phyloP scores from a whole-genome alignment of 2,113 vertebrate genomes.

The Columba livia region DNA sequence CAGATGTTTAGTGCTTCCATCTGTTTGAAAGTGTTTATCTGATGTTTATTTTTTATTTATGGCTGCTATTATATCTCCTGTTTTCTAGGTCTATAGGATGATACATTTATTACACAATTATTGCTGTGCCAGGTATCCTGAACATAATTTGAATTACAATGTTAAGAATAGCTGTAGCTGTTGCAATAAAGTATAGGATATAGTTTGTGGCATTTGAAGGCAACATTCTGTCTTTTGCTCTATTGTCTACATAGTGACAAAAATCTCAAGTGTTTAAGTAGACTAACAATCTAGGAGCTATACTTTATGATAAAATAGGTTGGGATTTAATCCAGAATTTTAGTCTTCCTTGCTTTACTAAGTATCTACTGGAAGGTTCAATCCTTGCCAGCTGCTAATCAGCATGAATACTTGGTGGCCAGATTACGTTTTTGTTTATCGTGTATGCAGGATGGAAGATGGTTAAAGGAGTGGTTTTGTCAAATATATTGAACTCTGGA shows the following conservation, averaged over 20 bases:
- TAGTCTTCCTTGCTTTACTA: neutral
- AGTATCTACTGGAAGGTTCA: neutral
- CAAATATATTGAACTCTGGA: neutral
- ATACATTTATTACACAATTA: neutral
- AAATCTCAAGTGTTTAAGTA: neutral
- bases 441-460: neutral
- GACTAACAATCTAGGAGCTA: neutral
- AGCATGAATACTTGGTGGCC: neutral
- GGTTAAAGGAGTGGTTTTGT: neutral
- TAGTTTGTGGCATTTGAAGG: neutral
- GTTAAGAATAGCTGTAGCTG: neutral
- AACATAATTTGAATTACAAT: neutral
- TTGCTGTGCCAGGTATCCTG: neutral
- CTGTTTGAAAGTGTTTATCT: neutral
- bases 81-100: neutral
- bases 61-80: neutral
- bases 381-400: neutral
- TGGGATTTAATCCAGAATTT: neutral
- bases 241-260: neutral
- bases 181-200: neutral
- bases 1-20: neutral
- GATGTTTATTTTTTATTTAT: neutral
- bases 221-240: neutral
- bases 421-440: neutral
- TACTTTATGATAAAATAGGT: neutral